Base-by-base conservation (phyloP, 1,140 invertebrate species). In the Notospermus geniculatus region DNA sequence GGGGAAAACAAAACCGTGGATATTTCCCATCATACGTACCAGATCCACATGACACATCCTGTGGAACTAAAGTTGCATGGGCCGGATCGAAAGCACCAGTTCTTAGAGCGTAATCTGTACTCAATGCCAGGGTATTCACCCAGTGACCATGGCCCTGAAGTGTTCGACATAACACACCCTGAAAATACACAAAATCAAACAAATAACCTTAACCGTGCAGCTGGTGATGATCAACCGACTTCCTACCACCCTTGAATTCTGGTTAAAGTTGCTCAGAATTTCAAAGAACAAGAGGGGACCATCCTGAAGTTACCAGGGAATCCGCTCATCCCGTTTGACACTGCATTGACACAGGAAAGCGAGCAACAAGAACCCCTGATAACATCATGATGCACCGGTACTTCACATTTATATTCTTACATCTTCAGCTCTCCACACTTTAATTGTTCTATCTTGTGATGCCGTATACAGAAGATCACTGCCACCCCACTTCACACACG, bases 61-160 rank as follows among this genome's bases (percentile, higher is more conserved):
- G 43, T 30, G 68, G 70, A 4, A 75, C 71, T 22, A 74, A 57
- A 53, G 64, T 76, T 5, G 77, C 76, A 58, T 83, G 74, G 23
- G 74, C 73, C 11, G 94, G 89, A 77, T 93, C 88, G 80, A 90
- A 95, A 36, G 90, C 88, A 17, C 94, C 94, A 23, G 92, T 97
- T 72, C 94, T 85, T 54, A 99, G 81, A 1, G 93, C 90, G 81
- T 98, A 99, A 80, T 99, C 97, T 50, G 94, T 97, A 79, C 90
- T 99, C 9, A 99, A 80, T 0, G 97, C 92, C 70, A 99, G 83
- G 28, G 91, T 94, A 75, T 99, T 99, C 0, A 99, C 94, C 97
- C 97, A 99, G 82, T 99, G 97, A 2, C 89, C 95, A 84, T 99
- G 97, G 7, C 95, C 95, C 81, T 93, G 87, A 58, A 99, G 84